phyloP scores from a whole-genome alignment of 1,140 invertebrate species.

The Probaryconus sp. region DNA sequence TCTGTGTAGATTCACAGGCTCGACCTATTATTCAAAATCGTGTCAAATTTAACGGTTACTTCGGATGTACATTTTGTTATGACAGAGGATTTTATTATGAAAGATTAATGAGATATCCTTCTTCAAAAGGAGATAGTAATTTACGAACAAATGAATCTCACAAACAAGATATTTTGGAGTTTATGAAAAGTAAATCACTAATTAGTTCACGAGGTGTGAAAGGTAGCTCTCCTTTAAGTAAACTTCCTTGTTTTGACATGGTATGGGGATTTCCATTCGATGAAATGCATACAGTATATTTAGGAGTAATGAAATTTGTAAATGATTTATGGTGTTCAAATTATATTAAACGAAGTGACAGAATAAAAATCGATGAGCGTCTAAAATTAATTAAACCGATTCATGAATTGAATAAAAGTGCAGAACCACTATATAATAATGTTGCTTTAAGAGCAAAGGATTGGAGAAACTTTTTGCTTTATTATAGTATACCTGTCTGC shows the following conservation, averaged over 20 bases:
- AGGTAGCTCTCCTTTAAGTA: neutral
- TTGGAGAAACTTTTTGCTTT: constrained; percentile 48
- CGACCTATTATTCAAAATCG: constrained; percentile 47
- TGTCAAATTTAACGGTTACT: constrained; percentile 51
- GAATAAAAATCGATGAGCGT: constrained; percentile 4
- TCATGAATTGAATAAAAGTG: constrained; percentile 19
- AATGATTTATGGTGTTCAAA: constrained; percentile 8
- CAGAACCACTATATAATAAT: neutral
- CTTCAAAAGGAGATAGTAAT: too few species aligned
- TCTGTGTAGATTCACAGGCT: constrained; percentile 26
- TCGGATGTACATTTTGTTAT: constrained; percentile 49
- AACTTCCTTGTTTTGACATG: constrained; percentile 2
- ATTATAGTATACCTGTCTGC: constrained; percentile 23
- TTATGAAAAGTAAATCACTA: neutral
- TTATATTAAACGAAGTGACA: neutral
- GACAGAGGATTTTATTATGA: neutral
- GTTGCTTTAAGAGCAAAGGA: constrained; percentile 22
- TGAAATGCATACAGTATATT: constrained; percentile 20
- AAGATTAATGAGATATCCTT: neutral
- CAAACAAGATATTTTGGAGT: too few species aligned
- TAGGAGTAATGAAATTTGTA: constrained; percentile 14
- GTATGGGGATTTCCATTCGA: constrained; percentile 29
- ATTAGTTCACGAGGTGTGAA: neutral
- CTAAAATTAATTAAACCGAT: constrained; percentile 15
- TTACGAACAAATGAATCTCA: neutral